These are phyloP conservation scores for Centruroides vittatus DNA, from an alignment of 1,140 invertebrate species.

Conservation along the genomic window DNA sequence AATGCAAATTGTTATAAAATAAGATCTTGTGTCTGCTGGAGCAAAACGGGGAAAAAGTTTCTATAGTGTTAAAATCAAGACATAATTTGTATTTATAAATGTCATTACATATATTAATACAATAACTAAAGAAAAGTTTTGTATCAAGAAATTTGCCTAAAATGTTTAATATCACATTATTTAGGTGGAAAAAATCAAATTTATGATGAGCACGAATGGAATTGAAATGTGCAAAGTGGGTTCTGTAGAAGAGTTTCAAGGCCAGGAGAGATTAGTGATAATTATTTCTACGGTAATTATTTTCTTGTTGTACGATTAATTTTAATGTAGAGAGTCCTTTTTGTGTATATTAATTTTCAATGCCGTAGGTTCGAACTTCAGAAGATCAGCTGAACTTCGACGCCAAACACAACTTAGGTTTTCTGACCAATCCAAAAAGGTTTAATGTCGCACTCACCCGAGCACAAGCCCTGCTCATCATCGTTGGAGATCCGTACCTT, in stretches of 20 bases:
- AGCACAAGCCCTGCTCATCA: slow-evolving; percentile 56
- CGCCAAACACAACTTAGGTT: slow-evolving; percentile 44
- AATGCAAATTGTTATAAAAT: too few relatives aligned
- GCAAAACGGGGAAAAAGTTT: too few relatives aligned
- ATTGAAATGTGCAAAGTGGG: slow-evolving; percentile 50
- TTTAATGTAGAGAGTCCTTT: too few relatives aligned
- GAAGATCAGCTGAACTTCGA: slow-evolving; percentile 35
- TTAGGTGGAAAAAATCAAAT: slow-evolving; percentile 54
- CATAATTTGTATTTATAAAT: too few relatives aligned
- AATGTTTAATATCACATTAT: too few relatives aligned
- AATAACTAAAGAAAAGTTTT: too few relatives aligned
- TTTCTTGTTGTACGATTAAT: neutral
- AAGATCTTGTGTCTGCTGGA: too few relatives aligned
- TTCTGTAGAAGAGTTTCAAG: slow-evolving; percentile 92
- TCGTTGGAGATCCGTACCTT: slow-evolving; percentile 68
- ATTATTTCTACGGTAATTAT: slow-evolving; percentile 68
- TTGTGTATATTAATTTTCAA: neutral
- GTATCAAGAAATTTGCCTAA: too few relatives aligned
- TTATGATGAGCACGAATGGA: slow-evolving; percentile 39
- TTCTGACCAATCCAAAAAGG: slow-evolving; percentile 54
- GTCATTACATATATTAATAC: too few relatives aligned
- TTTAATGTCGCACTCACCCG: slow-evolving; percentile 78
- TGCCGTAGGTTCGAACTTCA: slow-evolving; percentile 25
- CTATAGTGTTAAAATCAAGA: too few relatives aligned
- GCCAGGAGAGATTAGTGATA: slow-evolving; percentile 72